Evolutionary conservation across 92 coral and sea anemone genomes (phyloP), one percentile per base, ranked within the genome.

Genomic region (Metridium senile): DNA sequence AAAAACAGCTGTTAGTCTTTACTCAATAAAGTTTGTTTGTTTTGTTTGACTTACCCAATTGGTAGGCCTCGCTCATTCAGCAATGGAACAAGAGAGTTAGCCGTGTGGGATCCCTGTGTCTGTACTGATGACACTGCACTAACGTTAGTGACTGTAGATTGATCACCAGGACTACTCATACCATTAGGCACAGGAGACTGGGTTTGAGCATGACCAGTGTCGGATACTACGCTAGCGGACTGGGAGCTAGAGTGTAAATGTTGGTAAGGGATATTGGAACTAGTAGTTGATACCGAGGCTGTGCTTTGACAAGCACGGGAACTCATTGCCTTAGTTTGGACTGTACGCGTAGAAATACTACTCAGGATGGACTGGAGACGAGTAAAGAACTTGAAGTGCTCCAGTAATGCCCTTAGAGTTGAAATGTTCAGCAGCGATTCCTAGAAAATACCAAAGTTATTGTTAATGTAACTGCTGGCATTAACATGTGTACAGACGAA

Each of bases 231-330:
- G 80, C 93, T 92, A 1, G 71, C 91, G 0, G 96, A 84, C 58
- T 74, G 90, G 63, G 97, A 88, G 66, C 89, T 85, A 43, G 91
- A 91, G n/a, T 62, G 82, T 31, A 96, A 89, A 58, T 94, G 94
- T 70, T 92, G 89, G 90, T 96, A 96, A 68, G 97, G 98, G 19
- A 96, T 83, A 62, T 88, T 93, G 33, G 94, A 85, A 56, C 82
- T 80, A 61, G 91, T 75, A 33, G 92, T 87, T 25, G 98, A 80
- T 28, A 73, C 74, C 11, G 97, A 84, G 32, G 88, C 94, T 17
- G 97, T 78, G 74, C 97, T 90, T 68, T 89, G 96, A 56, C 99
- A 93, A 26, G 94, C 97, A 69, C 90, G 82, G 29, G 92, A 89
- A 62, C 91, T 87, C 29, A 91, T 85, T 34, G 93, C 81, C 28